phyloP scores from a whole-genome alignment of 2,797 vertebrate genomes.

The Microhierax caerulescens region DNA sequence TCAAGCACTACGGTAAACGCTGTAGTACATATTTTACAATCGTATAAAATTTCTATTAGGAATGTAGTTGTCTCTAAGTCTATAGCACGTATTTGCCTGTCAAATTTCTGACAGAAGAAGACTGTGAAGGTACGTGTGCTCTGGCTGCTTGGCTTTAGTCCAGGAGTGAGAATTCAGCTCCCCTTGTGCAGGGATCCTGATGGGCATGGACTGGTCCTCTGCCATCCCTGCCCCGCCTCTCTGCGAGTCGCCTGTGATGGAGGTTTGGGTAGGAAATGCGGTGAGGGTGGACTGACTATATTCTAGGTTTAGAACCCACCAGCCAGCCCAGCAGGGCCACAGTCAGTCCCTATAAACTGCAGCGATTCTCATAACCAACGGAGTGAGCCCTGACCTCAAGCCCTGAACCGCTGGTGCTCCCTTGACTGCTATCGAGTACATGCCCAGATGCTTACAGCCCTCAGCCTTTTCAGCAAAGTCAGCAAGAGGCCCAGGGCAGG shows the following conservation, averaged over 20 bases:
- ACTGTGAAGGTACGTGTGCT: background rate
- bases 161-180: background rate
- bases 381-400: background rate
- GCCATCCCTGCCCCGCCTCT: background rate
- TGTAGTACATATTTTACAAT: background rate
- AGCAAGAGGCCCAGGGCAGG: background rate
- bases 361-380: background rate
- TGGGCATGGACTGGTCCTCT: fast-evolving
- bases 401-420: background rate
- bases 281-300: fast-evolving
- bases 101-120: background rate
- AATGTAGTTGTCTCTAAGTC: background rate
- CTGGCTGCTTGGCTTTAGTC: background rate
- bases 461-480: background rate
- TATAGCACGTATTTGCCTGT: background rate
- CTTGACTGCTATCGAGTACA: fast-evolving
- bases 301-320: background rate
- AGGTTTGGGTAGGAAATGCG: background rate
- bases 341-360: background rate
- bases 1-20: background rate
- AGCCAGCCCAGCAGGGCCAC: background rate
- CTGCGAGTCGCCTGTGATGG: fast-evolving
- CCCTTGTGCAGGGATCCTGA: background rate
- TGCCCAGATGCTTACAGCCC: background rate
- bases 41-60: background rate